Conservation (phyloP, 2,113 vertebrate genomes). For the Nesogale talazaci region DNA sequence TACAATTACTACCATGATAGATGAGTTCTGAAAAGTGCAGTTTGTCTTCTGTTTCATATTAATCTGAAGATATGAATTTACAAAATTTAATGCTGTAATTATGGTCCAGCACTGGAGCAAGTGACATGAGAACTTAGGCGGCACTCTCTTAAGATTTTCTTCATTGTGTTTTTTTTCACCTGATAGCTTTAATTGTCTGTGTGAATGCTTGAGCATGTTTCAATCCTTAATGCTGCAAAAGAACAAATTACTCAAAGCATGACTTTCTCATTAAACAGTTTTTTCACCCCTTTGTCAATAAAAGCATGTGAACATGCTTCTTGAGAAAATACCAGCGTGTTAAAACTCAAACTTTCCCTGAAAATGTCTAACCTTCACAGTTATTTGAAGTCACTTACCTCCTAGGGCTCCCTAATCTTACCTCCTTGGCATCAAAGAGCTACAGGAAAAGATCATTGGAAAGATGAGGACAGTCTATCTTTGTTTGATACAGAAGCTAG, state of each 20-base stretch:
- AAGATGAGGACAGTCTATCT: constrained; percentile 38
- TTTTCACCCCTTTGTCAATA: constrained; percentile 62
- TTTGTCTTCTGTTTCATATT: constrained; percentile 57
- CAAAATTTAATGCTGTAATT: constrained; percentile 12
- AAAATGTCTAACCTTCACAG: constrained; percentile 22
- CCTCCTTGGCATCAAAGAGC: constrained; percentile 61
- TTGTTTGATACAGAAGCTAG: constrained; percentile 23
- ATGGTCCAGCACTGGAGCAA: background rate
- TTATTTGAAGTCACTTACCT: constrained; percentile 65
- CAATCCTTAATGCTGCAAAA: background rate
- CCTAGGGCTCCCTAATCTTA: constrained; percentile 55
- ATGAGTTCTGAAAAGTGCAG: constrained; percentile 11
- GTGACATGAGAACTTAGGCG: background rate
- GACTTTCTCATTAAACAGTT: constrained; percentile 41
- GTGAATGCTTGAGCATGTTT: constrained; percentile 28
- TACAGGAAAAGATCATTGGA: constrained; percentile 58
- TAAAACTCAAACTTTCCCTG: constrained; percentile 51
- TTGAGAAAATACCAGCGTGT: constrained; percentile 55
- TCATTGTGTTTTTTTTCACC: background rate
- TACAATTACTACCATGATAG: background rate
- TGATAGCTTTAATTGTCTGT: constrained; percentile 13
- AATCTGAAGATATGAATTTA: background rate
- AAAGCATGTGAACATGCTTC: constrained; percentile 14
- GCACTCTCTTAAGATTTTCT: background rate
- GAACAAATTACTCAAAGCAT: constrained; percentile 59